Base-by-base conservation (phyloP, 2,797 vertebrate species). In the Ctenosaura bakeri region DNA sequence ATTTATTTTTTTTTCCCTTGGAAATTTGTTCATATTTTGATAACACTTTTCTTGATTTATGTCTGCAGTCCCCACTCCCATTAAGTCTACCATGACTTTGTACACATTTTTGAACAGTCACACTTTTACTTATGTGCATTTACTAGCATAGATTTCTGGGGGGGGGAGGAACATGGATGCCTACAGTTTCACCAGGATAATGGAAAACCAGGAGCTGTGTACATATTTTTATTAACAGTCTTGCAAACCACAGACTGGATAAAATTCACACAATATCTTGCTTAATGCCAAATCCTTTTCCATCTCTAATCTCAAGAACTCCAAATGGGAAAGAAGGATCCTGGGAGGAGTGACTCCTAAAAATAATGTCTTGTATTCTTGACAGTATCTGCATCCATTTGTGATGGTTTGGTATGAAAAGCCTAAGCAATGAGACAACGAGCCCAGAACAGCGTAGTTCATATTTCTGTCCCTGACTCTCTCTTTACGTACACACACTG, bases 391-490 rank as follows among this genome's bases (percentile, higher is more conserved):
- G 62, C 7, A 56, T 5, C 35, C 54, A 64, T 35, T 54, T 88
- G 38, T 66, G 86, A 88, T 88, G 62, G 22, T 5, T 87, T n/a
- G 4, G 14, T 50, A 78, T 79, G 16, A 87, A 50, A 87, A 78
- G 64, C 24, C 38, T 59, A 4, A 2, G 38, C 38, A 22, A 24
- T 46, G 20, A 69, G 18, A 29, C 29, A 26, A 69, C 10, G 66
- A 32, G 10, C 66, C 12, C 1, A 62, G 78, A 54, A 32, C 6
- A 64, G 14, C 59, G 52, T 52, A 73, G 22, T 66, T 81, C 78
- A 26, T 12, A 22, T 32, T 42, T 52, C n/a, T 42, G 35, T 42
- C n/a, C 14, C 18, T 69, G 14, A 18, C 18, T 46, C n/a, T 86
- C 10, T 32, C 50, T 71, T 80, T 52, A 42, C 29, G 0, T 35